phyloP scores from a whole-genome alignment of 2,797 vertebrate species.

The Merluccius polli region DNA sequence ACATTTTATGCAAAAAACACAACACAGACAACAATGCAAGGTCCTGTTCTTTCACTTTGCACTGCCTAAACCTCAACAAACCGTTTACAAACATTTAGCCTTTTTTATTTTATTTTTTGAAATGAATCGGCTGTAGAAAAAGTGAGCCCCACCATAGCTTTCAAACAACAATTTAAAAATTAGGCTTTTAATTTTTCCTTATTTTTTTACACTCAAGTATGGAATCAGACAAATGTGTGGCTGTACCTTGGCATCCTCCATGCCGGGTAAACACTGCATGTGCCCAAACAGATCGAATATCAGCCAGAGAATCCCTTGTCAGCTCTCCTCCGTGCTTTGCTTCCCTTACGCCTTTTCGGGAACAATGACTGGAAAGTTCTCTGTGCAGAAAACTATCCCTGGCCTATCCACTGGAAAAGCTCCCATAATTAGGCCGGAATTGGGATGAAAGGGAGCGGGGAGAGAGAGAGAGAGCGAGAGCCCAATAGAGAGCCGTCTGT shows the following conservation, averaged over 20 bases:
- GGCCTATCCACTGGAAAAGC: constrained; percentile 48
- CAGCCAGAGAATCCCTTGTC: constrained; percentile 40
- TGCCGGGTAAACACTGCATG: constrained; percentile 41
- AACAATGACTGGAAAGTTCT: constrained; percentile 55
- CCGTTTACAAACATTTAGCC: neutral
- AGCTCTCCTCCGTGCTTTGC: constrained; percentile 34
- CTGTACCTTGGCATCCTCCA: constrained; percentile 25
- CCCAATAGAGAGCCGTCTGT: constrained; percentile 36
- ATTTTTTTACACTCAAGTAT: constrained; percentile 11
- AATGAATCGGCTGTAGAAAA: neutral
- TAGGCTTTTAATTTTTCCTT: neutral
- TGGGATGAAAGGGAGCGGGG: constrained; percentile 2
- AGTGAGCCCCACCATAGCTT: neutral
- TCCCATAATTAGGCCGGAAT: constrained; percentile 46
- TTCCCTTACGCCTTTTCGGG: constrained; percentile 30
- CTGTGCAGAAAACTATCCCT: constrained; percentile 45
- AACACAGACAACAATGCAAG: neutral
- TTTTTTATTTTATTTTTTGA: neutral
- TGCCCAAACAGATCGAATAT: constrained; percentile 56
- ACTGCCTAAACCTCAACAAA: neutral
- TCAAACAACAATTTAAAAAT: neutral
- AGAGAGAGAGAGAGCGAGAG: constrained; percentile 16
- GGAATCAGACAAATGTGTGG: constrained; percentile 21
- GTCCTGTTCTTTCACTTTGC: neutral
- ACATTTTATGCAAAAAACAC: neutral